Conservation (phyloP, 2,113 vertebrate species). For the Peromyscus californicus region DNA sequence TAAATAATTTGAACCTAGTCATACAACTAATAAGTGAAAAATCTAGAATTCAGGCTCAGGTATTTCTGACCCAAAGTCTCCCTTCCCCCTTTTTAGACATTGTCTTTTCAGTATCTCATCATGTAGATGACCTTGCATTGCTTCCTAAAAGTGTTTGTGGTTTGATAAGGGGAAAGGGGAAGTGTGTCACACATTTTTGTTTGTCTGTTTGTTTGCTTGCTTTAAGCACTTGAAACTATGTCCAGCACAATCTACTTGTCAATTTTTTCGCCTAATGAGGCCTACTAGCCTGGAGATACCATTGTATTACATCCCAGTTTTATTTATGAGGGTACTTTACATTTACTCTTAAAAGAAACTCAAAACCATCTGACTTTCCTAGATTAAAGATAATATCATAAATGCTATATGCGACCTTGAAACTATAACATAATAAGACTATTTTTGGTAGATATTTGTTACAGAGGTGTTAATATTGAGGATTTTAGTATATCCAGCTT, state of each 20-base stretch:
- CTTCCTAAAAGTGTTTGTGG: neutral
- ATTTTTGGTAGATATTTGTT: neutral
- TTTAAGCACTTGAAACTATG: slow-evolving; percentile 34
- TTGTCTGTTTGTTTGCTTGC: neutral
- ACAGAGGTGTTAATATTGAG: neutral
- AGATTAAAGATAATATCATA: slow-evolving; percentile 43
- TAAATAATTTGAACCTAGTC: slow-evolving; percentile 18
- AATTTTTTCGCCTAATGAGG: neutral
- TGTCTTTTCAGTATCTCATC: neutral
- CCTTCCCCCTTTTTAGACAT: neutral
- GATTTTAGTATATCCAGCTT: neutral
- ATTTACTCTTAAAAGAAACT: slow-evolving; percentile 44
- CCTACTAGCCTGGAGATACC: neutral
- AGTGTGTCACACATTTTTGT: neutral
- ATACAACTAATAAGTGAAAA: neutral
- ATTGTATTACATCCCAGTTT: neutral
- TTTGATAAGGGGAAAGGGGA: neutral
- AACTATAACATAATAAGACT: slow-evolving; percentile 10
- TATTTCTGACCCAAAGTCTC: neutral
- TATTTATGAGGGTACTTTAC: slow-evolving; percentile 8
- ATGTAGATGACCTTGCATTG: neutral
- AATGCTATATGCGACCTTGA: neutral
- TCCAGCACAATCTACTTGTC: neutral
- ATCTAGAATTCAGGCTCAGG: neutral
- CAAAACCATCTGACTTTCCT: slow-evolving; percentile 31